phyloP scores from a whole-genome alignment of 2,797 vertebrate genomes.

The Streptopelia turtur region DNA sequence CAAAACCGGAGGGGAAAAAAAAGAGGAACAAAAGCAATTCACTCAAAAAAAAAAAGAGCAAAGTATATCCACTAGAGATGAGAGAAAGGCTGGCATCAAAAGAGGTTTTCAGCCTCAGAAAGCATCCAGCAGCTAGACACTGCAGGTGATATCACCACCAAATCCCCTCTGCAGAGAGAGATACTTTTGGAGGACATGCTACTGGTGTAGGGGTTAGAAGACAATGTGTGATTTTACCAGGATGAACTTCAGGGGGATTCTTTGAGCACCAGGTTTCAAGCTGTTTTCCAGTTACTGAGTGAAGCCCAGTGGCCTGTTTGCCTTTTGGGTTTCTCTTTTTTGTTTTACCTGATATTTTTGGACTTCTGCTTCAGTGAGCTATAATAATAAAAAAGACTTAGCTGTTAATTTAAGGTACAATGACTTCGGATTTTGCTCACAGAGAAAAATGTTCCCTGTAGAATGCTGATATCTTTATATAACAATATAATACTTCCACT shows the following conservation, averaged over 20 bases:
- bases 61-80: neutral
- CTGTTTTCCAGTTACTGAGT: slow-evolving; percentile 1
- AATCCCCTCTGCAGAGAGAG: neutral
- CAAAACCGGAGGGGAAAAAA: slow-evolving; percentile 6
- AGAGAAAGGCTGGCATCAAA: slow-evolving; percentile 31
- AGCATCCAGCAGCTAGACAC: neutral
- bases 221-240: slow-evolving; percentile 7
- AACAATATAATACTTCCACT: neutral
- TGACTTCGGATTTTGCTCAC: neutral
- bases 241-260: neutral
- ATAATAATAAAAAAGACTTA: slow-evolving; percentile 1
- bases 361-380: neutral
- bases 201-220: neutral
- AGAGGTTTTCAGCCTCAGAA: slow-evolving; percentile 12
- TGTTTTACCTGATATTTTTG: slow-evolving; percentile 18
- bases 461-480: neutral
- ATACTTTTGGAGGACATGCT: neutral
- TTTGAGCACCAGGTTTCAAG: neutral
- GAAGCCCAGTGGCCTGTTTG: neutral
- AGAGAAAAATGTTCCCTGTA: neutral
- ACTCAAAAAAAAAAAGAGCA: neutral
- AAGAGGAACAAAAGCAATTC: slow-evolving; percentile 15
- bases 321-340: neutral
- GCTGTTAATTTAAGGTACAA: slow-evolving; percentile 8
- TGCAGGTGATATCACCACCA: slow-evolving; percentile 4